These are phyloP conservation scores for Lobophora halterata DNA, from an alignment of 2,888 invertebrate species.

Conservation along the genomic window DNA sequence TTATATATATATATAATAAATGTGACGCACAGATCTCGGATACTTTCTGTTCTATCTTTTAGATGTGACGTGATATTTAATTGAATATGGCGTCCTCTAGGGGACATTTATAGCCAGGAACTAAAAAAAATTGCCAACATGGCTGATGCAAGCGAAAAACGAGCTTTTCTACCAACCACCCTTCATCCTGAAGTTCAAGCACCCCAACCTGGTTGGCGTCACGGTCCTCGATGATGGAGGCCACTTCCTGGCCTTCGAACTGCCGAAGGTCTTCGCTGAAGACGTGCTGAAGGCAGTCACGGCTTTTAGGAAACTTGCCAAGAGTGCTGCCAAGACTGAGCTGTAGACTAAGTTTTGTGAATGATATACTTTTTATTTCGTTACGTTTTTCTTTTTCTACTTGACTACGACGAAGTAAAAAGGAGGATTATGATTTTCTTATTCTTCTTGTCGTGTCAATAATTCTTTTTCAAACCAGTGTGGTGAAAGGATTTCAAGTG, in stretches of 20 bases:
- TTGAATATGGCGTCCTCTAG: too few relatives aligned
- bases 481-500: too few relatives aligned
- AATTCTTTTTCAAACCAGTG: too few relatives aligned
- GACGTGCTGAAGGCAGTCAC: constrained; percentile 80
- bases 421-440: too few relatives aligned
- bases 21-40: too few relatives aligned
- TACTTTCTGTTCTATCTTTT: too few relatives aligned
- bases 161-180: constrained; percentile 84
- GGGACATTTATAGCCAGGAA: too few relatives aligned
- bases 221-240: constrained; percentile 85
- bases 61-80: too few relatives aligned
- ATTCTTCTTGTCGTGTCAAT: too few relatives aligned
- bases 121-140: too few relatives aligned
- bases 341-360: constrained; percentile 49
- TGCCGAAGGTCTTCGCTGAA: constrained; percentile 84
- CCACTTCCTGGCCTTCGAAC: constrained; percentile 92
- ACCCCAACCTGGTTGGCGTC: constrained; percentile 82
- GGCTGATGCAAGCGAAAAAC: constrained; percentile 84
- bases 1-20: too few relatives aligned
- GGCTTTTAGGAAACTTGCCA: constrained; percentile 44
- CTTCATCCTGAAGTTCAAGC: constrained; percentile 80
- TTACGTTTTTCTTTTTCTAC: background rate
- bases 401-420: too few relatives aligned
- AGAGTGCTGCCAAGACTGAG: constrained; percentile 49
- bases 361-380: background rate